Evolutionary conservation across 1,140 invertebrate species (phyloP).

Genomic region (Drosophila pruinosa): DNA sequence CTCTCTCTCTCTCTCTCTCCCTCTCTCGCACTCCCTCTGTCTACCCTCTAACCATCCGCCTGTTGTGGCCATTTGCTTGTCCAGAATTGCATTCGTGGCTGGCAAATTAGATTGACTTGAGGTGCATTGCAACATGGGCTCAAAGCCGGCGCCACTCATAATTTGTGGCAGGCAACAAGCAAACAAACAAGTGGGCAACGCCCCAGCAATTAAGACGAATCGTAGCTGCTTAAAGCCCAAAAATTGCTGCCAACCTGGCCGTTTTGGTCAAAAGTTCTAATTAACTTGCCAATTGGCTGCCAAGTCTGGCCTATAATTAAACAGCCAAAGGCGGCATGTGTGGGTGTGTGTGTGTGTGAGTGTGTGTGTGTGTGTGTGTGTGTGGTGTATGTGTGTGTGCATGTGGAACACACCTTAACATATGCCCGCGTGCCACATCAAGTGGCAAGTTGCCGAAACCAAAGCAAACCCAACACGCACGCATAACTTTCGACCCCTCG

Average conservation of each 20-base stretch:
- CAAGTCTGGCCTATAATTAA: slow-evolving; percentile 38
- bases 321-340: slow-evolving; percentile 18
- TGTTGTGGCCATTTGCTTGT: slow-evolving; percentile 37
- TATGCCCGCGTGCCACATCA: background rate
- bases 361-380: slow-evolving; percentile 1
- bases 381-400: slow-evolving; percentile 2
- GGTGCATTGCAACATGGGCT: too few species aligned
- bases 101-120: slow-evolving; percentile 54
- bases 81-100: slow-evolving; percentile 55
- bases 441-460: slow-evolving; percentile 4
- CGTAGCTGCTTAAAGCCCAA: slow-evolving; percentile 48
- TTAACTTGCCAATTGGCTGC: slow-evolving; percentile 62
- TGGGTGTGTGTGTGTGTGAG: background rate
- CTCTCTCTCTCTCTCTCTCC: background rate
- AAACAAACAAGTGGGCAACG: slow-evolving; percentile 30
- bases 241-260: background rate
- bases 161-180: background rate
- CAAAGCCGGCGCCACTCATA: background rate
- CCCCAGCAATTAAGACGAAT: slow-evolving; percentile 56
- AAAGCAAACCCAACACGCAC: slow-evolving; percentile 22
- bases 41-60: background rate
- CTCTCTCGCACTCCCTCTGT: background rate
- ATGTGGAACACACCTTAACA: slow-evolving; percentile 33
- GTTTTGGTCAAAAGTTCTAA: slow-evolving; percentile 47
- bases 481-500: slow-evolving; percentile 14